Percentiles rank a stretch among this genome's conserved stretches.
These are phyloP conservation scores for Euclidia mi DNA, from an alignment of 2,888 invertebrate species.

Conservation along the genomic window DNA sequence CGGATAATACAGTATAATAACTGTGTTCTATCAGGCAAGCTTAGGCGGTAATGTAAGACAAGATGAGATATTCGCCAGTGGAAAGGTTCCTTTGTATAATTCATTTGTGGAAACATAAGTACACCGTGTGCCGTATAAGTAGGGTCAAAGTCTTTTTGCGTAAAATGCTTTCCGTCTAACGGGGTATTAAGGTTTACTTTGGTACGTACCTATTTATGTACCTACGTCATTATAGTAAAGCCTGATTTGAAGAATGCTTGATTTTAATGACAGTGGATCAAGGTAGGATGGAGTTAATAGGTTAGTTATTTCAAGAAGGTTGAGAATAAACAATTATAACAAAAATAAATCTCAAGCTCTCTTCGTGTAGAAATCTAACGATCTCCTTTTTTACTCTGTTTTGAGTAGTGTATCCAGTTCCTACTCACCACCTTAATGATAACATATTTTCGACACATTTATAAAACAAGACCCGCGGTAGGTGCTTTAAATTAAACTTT, in stretches of 20 bases:
- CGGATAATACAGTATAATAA: constrained; percentile 38
- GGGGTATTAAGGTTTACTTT: constrained; percentile 32
- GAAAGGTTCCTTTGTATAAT: constrained; percentile 64
- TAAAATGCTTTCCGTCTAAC: constrained; percentile 32
- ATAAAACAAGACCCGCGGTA: no score
- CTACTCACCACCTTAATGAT: no score
- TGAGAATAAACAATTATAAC: no score
- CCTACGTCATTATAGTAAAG: constrained; percentile 23
- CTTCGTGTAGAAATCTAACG: no score
- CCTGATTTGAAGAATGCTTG: constrained; percentile 6
- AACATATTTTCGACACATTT: no score
- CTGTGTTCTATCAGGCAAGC: constrained; percentile 52
- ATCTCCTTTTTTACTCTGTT: no score
- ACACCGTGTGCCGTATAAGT: constrained; percentile 56
- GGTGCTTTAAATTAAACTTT: no score
- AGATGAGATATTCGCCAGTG: constrained; percentile 61
- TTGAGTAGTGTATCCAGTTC: no score
- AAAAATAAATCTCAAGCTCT: no score
- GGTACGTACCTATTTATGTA: constrained; percentile 22
- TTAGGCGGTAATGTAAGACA: constrained; percentile 62
- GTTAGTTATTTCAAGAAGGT: no score
- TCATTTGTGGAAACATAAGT: constrained; percentile 63
- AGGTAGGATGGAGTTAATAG: no score
- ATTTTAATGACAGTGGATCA: neutral
- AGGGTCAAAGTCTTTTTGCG: constrained; percentile 53